Evolutionary conservation across 2,797 vertebrate genomes (phyloP), one percentile per base, ranked within the genome.

Genomic region (Crocodylus rhombifer): DNA sequence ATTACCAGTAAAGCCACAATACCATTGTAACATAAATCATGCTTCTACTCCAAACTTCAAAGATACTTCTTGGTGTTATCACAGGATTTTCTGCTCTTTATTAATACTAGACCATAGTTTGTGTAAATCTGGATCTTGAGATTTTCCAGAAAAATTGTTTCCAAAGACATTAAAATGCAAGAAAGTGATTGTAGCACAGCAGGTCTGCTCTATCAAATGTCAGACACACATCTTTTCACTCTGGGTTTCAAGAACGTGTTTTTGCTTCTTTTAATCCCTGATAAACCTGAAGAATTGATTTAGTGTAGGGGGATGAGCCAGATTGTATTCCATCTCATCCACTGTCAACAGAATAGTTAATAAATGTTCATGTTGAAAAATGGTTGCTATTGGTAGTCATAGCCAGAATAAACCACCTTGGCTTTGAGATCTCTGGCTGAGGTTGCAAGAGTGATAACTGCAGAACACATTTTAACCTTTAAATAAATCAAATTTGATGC

Each of bases 131-230:
- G 64, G 64, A 63, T 64, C 73, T 77, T 77, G 67, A 77, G n/a
- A 36, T 93, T 88, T 92, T 61, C 67, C 86, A 36, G 69, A 76
- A 56, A 90, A 88, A 8, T 77, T 87, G 6, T 82, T 90, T 86
- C 80, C 76, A 16, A 82, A 86, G 73, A 42, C 0, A 0, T 87
- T 18, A 15, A 9, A 28, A 7, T 5, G 1, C 84, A 82, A 63
- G 65, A 80, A 58, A 10, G 60, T 5, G 33, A 78, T 13, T 14
- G 7, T 13, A 60, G 69, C 77, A 55, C 7, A 61, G 61, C 58
- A 30, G 33, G 82, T 5, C 57, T 64, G 71, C 63, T 91, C 42
- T 60, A 56, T 77, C 90, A 64, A 0, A 0, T 36, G 74, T 74
- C 69, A 26, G 26, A 23, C 11, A 64, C 91, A 88, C 80, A 55